A percentile compares a stretch with the other conserved stretches of the same genome.
phyloP scores from a whole-genome alignment of 1,140 invertebrate genomes.

The Drosophila kepulauana region DNA sequence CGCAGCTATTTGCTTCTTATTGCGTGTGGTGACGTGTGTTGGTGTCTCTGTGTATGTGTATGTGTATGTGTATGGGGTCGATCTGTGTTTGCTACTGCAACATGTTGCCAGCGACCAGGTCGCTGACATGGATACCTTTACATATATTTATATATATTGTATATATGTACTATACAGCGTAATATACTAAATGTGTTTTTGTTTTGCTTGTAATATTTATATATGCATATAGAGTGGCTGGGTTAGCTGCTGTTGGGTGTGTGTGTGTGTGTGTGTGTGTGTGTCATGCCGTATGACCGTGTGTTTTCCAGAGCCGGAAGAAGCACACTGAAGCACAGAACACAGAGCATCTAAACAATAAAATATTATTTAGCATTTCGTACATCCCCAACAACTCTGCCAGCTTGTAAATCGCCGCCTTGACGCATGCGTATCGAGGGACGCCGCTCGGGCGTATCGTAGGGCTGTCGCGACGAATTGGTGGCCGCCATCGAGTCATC shows the following conservation, averaged over 20 bases:
- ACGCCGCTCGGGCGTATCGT: slow-evolving; percentile 86
- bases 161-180: slow-evolving; percentile 64
- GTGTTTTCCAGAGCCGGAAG: slow-evolving; percentile 35
- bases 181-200: slow-evolving; percentile 65
- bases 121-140: slow-evolving; percentile 29
- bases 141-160: slow-evolving; percentile 45
- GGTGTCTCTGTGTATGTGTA: slow-evolving; percentile 45
- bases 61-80: slow-evolving; percentile 33
- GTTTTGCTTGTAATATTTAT: slow-evolving; percentile 29
- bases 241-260: slow-evolving; percentile 22
- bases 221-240: slow-evolving; percentile 26
- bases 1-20: slow-evolving; percentile 51
- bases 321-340: neutral
- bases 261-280: too few relatives aligned
- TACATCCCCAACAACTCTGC: slow-evolving; percentile 74
- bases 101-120: slow-evolving; percentile 63
- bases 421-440: slow-evolving; percentile 86
- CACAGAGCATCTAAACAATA: slow-evolving; percentile 75
- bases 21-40: slow-evolving; percentile 10
- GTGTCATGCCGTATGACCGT: slow-evolving; percentile 11
- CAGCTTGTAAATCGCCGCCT: slow-evolving; percentile 64
- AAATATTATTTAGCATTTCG: slow-evolving; percentile 85
- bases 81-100: slow-evolving; percentile 58
- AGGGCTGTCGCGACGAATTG: slow-evolving; percentile 85
- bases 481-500: slow-evolving; percentile 85